Base-by-base conservation (phyloP, 92 coral and sea anemone species). In the Palythoa heliodiscus region DNA sequence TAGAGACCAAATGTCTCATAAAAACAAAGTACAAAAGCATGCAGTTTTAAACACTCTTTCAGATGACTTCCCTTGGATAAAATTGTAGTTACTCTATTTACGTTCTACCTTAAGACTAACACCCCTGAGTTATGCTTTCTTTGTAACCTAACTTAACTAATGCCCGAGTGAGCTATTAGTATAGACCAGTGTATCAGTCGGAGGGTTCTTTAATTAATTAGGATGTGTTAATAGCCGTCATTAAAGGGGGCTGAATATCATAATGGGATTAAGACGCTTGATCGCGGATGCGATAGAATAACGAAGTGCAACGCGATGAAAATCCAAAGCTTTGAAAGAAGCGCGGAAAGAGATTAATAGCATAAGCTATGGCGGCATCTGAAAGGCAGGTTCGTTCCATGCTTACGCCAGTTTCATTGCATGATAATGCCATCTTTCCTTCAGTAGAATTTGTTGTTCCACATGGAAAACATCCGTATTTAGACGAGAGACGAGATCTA, bases 261-360 rank as follows among this genome's bases (percentile, higher is more conserved):
- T 92, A 94, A 93, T 92, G 88, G 93, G 93, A 90, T 92, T 92
- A 87, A 82, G 82, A 47, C 82, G 40, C 20, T 82, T 82, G 93
- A 94, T 90, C 84, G 87, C 76, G 71, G 70, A 67, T 24, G 75
- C 63, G 98, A 90, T 87, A 90, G 88, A 83, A 84, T 85, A 76
- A 52, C 52, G 52, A 76, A 83, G 88, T 85, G 85, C 88, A 52
- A 68, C 79, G 55, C 66, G 57, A 76, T 53, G 77, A 71, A 64
- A 61, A 40, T 60, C 22, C 38, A 48, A 75, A 68, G 75, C 84
- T 79, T 52, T 74, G 61, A 72, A 75, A 67, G 63, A 47, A 76
- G 70, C 50, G 83, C 77, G 35, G 75, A 40, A 70, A 47, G 82
- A 29, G 71, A 80, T 67, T 66, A 80, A 52, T 7, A 64, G 37